phyloP scores from a whole-genome alignment of 1,140 invertebrate species.

The Homarus americanus region DNA sequence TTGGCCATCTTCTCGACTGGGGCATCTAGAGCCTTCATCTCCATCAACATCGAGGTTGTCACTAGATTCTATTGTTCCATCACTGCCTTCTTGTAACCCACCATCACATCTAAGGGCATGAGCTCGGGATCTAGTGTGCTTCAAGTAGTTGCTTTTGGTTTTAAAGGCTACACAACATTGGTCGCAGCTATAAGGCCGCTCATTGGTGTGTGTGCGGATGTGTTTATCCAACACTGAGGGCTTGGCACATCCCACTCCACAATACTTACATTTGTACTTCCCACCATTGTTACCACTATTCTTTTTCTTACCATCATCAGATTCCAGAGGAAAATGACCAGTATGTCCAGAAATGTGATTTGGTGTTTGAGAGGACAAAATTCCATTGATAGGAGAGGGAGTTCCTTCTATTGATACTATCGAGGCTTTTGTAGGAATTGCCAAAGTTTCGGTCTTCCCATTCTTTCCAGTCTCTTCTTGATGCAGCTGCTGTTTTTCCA shows the following conservation, averaged over 20 bases:
- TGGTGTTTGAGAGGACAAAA: background rate
- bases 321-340: constrained; percentile 27
- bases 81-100: constrained; percentile 37
- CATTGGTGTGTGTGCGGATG: constrained; percentile 94
- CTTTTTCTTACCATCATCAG: constrained; percentile 75
- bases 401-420: background rate
- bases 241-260: constrained; percentile 92
- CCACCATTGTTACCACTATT: constrained; percentile 78
- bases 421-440: background rate
- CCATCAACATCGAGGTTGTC: constrained; percentile 48
- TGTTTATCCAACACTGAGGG: constrained; percentile 96
- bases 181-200: constrained; percentile 92
- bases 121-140: constrained; percentile 90
- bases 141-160: constrained; percentile 95
- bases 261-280: constrained; percentile 90
- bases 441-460: constrained; percentile 13
- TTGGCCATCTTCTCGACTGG: constrained; percentile 23
- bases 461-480: constrained; percentile 32
- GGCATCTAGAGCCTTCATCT: constrained; percentile 17
- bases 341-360: constrained; percentile 27
- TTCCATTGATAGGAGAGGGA: constrained; percentile 31
- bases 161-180: constrained; percentile 95
- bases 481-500: constrained; percentile 60
- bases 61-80: constrained; percentile 48
- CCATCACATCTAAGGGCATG: constrained; percentile 84